These are phyloP conservation scores for Spisula solida DNA, from an alignment of 2,888 invertebrate genomes.

Conservation along the genomic window DNA sequence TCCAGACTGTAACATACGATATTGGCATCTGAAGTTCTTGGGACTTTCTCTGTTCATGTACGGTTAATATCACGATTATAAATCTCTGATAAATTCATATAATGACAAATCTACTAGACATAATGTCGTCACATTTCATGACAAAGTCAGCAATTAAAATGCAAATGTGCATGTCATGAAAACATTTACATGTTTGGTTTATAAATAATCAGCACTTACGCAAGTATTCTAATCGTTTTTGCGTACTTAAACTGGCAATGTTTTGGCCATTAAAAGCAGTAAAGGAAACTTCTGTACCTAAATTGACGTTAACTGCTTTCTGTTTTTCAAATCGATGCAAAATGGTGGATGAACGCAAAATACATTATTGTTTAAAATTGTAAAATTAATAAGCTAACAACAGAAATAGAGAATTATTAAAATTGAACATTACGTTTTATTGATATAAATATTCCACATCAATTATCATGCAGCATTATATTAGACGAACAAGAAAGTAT, in stretches of 20 bases:
- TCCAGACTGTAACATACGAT: no score
- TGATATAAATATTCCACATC: not conserved
- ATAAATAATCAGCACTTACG: not conserved
- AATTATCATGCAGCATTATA: not conserved
- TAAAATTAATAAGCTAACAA: not conserved
- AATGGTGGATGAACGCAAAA: not conserved
- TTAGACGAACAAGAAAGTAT: not conserved
- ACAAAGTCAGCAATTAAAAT: conserved; percentile 16
- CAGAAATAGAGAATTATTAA: not conserved
- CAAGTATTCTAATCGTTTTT: not conserved
- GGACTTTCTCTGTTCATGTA: not conserved
- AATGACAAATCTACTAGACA: not conserved
- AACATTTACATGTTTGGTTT: not conserved
- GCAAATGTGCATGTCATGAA: conserved; percentile 9
- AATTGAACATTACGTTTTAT: not conserved
- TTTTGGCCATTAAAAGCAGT: conserved; percentile 20
- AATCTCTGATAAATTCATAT: not conserved
- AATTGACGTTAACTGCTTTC: conserved; percentile 16
- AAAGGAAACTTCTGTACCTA: not conserved
- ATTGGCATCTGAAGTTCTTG: not conserved
- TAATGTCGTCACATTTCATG: conserved; percentile 17
- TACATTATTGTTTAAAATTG: not conserved
- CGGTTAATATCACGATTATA: not conserved
- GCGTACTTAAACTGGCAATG: conserved; percentile 16
- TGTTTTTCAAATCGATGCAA: conserved; percentile 12